These are phyloP conservation scores for Alcis repandata DNA, from an alignment of 2,888 invertebrate species.

Conservation along the genomic window DNA sequence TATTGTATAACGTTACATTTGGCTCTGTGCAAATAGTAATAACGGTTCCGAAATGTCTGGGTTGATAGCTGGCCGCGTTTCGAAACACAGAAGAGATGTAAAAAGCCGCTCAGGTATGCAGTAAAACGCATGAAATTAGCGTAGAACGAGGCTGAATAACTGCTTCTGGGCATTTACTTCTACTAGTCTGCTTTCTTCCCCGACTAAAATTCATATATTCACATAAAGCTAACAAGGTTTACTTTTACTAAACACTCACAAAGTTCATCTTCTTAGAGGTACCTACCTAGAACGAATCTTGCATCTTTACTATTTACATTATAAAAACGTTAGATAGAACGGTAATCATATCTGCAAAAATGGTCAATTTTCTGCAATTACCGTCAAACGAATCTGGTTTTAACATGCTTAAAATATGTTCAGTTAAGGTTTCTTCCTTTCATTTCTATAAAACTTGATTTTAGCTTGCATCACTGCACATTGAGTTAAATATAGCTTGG, in stretches of 20 bases:
- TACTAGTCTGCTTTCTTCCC: slow-evolving; percentile 58
- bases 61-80: slow-evolving; percentile 75
- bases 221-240: slow-evolving; percentile 35
- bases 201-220: slow-evolving; percentile 38
- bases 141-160: slow-evolving; percentile 59
- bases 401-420: background rate
- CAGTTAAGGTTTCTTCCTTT: slow-evolving; percentile 19
- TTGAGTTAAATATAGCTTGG: slow-evolving; percentile 54
- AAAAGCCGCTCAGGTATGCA: slow-evolving; percentile 79
- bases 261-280: background rate
- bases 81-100: slow-evolving; percentile 73
- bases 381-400: background rate
- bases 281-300: background rate
- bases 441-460: slow-evolving; percentile 29
- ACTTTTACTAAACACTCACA: slow-evolving; percentile 8
- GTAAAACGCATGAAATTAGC: slow-evolving; percentile 65
- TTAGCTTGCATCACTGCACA: slow-evolving; percentile 39
- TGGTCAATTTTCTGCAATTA: background rate
- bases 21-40: slow-evolving; percentile 48
- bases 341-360: slow-evolving; percentile 19
- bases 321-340: slow-evolving; percentile 17
- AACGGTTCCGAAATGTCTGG: slow-evolving; percentile 71
- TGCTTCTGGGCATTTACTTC: slow-evolving; percentile 63
- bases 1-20: slow-evolving; percentile 54
- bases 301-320: slow-evolving; percentile 7